Evolutionary conservation across 2,797 vertebrate genomes (phyloP).

Genomic region (Enteromius unitaeniatus): DNA sequence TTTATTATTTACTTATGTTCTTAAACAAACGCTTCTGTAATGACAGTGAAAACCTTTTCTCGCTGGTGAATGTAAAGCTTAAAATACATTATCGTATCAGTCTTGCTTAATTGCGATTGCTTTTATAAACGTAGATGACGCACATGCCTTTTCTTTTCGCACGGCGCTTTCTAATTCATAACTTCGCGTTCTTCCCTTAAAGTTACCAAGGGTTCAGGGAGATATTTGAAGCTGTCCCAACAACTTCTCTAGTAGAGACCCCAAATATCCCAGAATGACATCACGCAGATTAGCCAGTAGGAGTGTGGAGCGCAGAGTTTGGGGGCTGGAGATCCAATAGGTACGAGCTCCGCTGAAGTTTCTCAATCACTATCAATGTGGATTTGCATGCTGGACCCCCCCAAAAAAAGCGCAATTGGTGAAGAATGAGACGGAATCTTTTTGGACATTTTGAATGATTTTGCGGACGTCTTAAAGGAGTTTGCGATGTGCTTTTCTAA

Average conservation of each 20-base stretch:
- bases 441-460: constrained; percentile 9
- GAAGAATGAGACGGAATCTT: constrained; percentile 4
- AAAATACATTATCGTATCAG: background rate
- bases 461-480: constrained; percentile 13
- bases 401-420: background rate
- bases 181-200: constrained; percentile 6
- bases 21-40: background rate
- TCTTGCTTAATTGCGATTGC: background rate
- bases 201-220: constrained; percentile 18
- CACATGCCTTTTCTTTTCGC: background rate
- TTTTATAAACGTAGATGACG: background rate
- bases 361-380: constrained; percentile 47
- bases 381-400: constrained; percentile 36
- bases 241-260: constrained; percentile 47
- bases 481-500: constrained; percentile 53
- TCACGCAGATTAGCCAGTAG: constrained; percentile 80
- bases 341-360: constrained; percentile 61
- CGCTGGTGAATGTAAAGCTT: too few relatives aligned
- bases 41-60: background rate
- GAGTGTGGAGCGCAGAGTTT: constrained; percentile 71
- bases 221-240: constrained; percentile 46
- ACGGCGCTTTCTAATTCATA: constrained; percentile 12
- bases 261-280: constrained; percentile 72
- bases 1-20: background rate
- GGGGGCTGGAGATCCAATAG: constrained; percentile 68